These are phyloP conservation scores for Oryzias woworae DNA, from an alignment of 2,113 vertebrate species.

Conservation along the genomic window DNA sequence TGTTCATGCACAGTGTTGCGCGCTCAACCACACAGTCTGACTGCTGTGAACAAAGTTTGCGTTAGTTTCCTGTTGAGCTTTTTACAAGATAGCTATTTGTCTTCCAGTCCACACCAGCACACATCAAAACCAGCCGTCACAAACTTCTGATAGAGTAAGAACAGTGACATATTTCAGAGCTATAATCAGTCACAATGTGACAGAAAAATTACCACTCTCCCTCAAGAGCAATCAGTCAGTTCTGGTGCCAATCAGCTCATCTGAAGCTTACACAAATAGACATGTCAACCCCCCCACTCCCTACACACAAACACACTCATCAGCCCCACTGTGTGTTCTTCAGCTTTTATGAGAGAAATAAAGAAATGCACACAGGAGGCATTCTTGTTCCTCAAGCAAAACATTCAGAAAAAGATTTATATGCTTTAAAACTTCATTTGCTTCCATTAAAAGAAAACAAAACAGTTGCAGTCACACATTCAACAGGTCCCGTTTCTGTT, in stretches of 20 bases:
- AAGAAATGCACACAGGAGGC: not conserved
- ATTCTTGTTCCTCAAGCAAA: not conserved
- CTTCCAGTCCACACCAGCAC: slow-evolving; percentile 31
- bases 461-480: not conserved
- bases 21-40: slow-evolving; percentile 24
- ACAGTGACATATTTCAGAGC: slow-evolving; percentile 69
- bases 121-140: slow-evolving; percentile 61
- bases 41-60: slow-evolving; percentile 6
- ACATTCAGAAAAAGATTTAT: slow-evolving; percentile 21
- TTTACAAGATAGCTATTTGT: slow-evolving; percentile 51
- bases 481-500: too few species aligned
- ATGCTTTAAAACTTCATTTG: slow-evolving; percentile 16
- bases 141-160: slow-evolving; percentile 68
- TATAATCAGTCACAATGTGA: slow-evolving; percentile 75
- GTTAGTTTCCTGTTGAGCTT: slow-evolving; percentile 35
- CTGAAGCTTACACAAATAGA: slow-evolving; percentile 63
- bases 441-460: not conserved
- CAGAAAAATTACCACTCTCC: slow-evolving; percentile 72
- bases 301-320: not conserved
- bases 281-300: slow-evolving; percentile 18
- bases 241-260: slow-evolving; percentile 68
- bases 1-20: not conserved
- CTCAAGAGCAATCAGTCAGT: slow-evolving; percentile 70
- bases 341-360: not conserved
- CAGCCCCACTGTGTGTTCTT: slow-evolving; percentile 7